These are phyloP conservation scores for Masticophis lateralis DNA, from an alignment of 2,797 vertebrate species.

Conservation along the genomic window DNA sequence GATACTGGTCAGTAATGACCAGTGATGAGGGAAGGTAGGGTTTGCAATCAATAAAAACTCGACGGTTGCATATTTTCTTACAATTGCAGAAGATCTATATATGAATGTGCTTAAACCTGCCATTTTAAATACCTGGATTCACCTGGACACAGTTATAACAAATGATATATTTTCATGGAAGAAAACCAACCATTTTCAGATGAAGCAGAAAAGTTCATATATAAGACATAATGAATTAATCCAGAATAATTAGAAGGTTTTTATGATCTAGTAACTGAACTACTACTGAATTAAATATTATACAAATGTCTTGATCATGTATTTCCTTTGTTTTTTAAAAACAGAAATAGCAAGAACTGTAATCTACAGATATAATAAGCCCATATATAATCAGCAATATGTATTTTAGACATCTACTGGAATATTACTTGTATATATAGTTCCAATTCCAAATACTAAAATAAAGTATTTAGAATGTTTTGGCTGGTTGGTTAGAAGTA, in stretches of 20 bases:
- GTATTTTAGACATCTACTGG: no score
- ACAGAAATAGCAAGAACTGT: no score
- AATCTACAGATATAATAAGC: no score
- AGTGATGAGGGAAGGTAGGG: not conserved
- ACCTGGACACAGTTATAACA: not conserved
- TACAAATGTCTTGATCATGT: no score
- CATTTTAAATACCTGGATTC: not conserved
- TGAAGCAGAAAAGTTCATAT: not conserved
- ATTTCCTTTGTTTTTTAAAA: no score
- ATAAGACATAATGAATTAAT: constrained; percentile 44
- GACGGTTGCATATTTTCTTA: not conserved
- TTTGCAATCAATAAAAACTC: not conserved
- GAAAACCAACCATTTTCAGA: not conserved
- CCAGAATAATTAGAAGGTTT: no score
- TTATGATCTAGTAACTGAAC: no score
- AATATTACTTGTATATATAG: no score
- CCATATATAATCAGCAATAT: no score
- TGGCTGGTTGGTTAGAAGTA: not conserved
- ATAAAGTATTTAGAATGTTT: not conserved
- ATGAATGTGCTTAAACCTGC: not conserved
- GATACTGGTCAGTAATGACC: not conserved
- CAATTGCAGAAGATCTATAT: constrained; percentile 1
- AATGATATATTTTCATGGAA: not conserved
- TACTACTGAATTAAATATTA: no score
- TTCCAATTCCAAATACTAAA: no score